Evolutionary conservation across 2,888 invertebrate species (phyloP), one percentile per base, ranked within the genome.

Genomic region (Cryptocheilus praepositus): DNA sequence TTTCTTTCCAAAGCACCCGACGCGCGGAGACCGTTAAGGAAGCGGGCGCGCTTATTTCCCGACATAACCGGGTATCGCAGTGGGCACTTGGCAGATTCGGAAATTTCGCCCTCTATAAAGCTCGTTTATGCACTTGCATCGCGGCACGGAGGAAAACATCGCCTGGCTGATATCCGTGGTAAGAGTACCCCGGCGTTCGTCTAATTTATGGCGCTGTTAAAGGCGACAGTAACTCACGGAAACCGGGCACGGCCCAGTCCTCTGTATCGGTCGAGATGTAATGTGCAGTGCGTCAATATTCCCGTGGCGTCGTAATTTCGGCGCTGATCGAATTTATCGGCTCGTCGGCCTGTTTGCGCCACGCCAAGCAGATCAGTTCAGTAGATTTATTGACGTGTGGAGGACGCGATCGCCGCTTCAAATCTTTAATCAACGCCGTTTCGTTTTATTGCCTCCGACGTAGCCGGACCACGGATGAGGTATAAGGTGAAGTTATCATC

Each of bases 1-100:
- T 75, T 75, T 68, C 70, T 73, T 75, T 71, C 68, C 71, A 68
- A 52, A 54, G 62, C 58, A 62, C 43, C 61, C 46, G 4, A 28
- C 28, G 13, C 59, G 49, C 25, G 64, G 49, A 61, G 67, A 67
- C 51, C 59, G 59, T 71, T 59, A 61, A 71, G 64, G 28, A 66
- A 67, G 43, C 61, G 22, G 51, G 3, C 54, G 3, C 49, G 54
- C 54, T 63, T 54, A 2, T 52, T 18, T 16, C 18, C 18, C 11
- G 19, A 21, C 36, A 36, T 36, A 36, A 36, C 36, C 36, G 4
- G 5, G 7, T 21, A 11, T 52, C 52, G 22, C 21, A 21, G 22
- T 18, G 19, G 18, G n/a, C 49, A 19, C 49, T 49, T 52, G 52
- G 52, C 52, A 52, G 52, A 52, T 52, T 52, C 21, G 52, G 18